Conservation (phyloP, 2,797 vertebrate genomes). For the Apogon hyalosoma region DNA sequence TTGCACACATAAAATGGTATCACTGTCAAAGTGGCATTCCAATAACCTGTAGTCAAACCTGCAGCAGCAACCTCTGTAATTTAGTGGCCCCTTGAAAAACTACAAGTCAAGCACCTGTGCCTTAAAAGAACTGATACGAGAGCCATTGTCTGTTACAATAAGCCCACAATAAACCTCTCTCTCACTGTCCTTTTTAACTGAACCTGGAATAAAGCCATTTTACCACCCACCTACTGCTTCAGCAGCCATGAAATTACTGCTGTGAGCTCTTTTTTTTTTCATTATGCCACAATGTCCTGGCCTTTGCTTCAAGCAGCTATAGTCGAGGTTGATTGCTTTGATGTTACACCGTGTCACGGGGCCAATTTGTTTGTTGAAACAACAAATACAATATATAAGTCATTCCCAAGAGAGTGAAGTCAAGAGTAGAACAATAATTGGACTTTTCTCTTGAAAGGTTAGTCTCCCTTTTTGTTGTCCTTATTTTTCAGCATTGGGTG, state of each 20-base stretch:
- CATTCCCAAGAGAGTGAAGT: conserved; percentile 33
- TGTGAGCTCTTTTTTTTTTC: conserved; percentile 72
- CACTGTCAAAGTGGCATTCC: conserved; percentile 55
- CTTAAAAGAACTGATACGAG: conserved; percentile 60
- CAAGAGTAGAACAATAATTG: conserved; percentile 35
- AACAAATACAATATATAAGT: conserved; percentile 53
- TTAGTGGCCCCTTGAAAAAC: conserved; percentile 48
- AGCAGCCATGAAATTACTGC: conserved; percentile 85
- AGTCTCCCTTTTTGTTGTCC: neutral
- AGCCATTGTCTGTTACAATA: conserved; percentile 70
- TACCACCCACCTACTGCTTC: conserved; percentile 75
- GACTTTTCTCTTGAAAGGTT: conserved; percentile 13
- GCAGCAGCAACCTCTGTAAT: conserved; percentile 43
- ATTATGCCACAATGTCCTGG: conserved; percentile 71
- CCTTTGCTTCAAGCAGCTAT: conserved; percentile 69
- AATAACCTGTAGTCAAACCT: conserved; percentile 51
- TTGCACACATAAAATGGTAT: conserved; percentile 62
- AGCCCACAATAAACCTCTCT: conserved; percentile 76
- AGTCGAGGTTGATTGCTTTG: conserved; percentile 66
- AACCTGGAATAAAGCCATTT: conserved; percentile 82
- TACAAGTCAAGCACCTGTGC: conserved; percentile 57
- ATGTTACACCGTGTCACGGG: conserved; percentile 62
- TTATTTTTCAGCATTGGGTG: conserved; percentile 18
- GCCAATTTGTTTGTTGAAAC: conserved; percentile 68
- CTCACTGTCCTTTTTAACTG: conserved; percentile 74